Evolutionary conservation across 1,140 invertebrate genomes (phyloP).

Genomic region (Caenorhabditis tropicalis): DNA sequence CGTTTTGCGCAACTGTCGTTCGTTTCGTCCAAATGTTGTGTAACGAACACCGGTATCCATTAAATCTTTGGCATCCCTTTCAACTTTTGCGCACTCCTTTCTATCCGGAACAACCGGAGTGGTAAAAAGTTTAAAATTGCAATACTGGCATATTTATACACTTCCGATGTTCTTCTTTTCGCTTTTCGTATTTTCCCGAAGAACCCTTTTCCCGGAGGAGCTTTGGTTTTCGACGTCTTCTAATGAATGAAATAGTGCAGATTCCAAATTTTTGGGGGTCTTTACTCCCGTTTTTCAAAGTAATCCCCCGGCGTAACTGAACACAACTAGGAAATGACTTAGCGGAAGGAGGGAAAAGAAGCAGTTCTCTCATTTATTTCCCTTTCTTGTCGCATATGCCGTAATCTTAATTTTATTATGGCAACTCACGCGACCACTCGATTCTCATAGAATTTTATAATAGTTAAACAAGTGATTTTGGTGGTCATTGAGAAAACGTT

Average conservation of each 20-base stretch:
- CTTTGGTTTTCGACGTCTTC: too few relatives aligned
- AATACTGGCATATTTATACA: neutral
- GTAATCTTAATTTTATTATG: constrained; percentile 41
- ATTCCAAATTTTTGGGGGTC: neutral
- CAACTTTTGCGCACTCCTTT: constrained; percentile 35
- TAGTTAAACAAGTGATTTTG: neutral
- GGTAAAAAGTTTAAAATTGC: constrained; percentile 37
- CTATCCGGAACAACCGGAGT: neutral
- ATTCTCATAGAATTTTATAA: neutral
- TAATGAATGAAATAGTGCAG: constrained; percentile 9
- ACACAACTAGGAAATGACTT: constrained; percentile 33
- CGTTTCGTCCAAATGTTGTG: constrained; percentile 16
- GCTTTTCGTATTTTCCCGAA: neutral
- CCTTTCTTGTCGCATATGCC: constrained; percentile 27
- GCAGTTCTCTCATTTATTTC: constrained; percentile 13
- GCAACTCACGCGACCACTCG: constrained; percentile 21
- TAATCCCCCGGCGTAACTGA: constrained; percentile 8
- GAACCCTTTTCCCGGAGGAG: neutral
- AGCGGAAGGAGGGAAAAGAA: neutral
- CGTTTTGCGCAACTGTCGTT: constrained; percentile 33
- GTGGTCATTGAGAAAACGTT: neutral
- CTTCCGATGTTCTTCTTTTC: neutral
- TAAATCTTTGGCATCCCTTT: constrained; percentile 35
- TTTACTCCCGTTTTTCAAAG: neutral
- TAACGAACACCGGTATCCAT: constrained; percentile 41